Evolutionary conservation across 2,888 invertebrate genomes (phyloP).

Genomic region (Odiellus spinosus): DNA sequence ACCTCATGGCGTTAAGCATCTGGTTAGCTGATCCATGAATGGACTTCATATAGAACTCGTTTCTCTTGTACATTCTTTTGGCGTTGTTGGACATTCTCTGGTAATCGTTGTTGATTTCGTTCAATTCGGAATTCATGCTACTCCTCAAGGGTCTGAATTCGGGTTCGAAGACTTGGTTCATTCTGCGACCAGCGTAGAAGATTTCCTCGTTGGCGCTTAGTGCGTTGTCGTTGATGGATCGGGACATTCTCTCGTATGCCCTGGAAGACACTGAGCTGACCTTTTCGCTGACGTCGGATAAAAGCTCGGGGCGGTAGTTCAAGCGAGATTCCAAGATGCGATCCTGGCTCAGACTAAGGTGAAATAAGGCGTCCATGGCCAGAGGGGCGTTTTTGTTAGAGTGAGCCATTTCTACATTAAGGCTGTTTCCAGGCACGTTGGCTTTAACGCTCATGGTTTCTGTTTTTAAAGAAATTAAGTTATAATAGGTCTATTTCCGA

Average conservation of each 20-base stretch:
- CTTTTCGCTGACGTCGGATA: constrained; percentile 2
- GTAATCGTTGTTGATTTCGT: constrained; percentile 6
- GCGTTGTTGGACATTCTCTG: constrained; percentile 1
- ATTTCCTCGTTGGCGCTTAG: no score
- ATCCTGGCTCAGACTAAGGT: constrained; percentile 8
- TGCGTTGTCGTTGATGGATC: no score
- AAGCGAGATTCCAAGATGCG: constrained; percentile 8
- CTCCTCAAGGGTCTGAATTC: constrained; percentile 6
- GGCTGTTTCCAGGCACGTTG: constrained; percentile 7
- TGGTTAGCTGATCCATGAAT: constrained; percentile 7
- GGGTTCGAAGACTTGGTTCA: no score
- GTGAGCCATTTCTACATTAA: constrained; percentile 8
- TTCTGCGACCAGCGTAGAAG: no score
- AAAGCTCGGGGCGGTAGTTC: constrained; percentile 12
- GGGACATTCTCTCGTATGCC: no score
- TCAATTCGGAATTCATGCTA: constrained; percentile 4
- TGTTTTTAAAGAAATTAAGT: background rate
- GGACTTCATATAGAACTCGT: constrained; percentile 12
- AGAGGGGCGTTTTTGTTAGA: background rate
- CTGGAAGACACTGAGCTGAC: no score
- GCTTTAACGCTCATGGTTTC: constrained; percentile 8
- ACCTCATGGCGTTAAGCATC: constrained; percentile 7
- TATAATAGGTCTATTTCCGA: no score
- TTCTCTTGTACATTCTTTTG: constrained; percentile 11
- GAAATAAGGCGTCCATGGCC: constrained; percentile 5